Evolutionary conservation across 2,113 vertebrate species (phyloP).

Genomic region (Prunella fulvescens): DNA sequence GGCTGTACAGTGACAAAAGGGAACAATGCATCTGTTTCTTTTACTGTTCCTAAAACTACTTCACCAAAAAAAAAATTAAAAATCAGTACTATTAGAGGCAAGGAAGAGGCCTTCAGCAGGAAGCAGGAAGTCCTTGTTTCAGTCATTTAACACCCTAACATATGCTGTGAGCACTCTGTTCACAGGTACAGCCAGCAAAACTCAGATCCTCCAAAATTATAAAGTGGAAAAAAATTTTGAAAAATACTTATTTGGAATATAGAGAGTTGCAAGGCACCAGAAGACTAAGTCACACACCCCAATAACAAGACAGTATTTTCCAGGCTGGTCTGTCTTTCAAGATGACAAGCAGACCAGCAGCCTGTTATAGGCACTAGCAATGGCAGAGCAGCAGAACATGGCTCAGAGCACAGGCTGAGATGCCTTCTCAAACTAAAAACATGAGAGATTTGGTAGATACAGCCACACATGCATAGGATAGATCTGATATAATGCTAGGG

Average conservation of each 20-base stretch:
- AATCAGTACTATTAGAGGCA: background rate
- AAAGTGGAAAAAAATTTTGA: background rate
- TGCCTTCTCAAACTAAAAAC: background rate
- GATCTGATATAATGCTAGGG: background rate
- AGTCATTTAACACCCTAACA: background rate
- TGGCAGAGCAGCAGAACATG: background rate
- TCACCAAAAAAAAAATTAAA: background rate
- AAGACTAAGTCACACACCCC: background rate
- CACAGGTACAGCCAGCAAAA: background rate
- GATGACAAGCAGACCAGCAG: background rate
- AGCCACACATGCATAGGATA: background rate
- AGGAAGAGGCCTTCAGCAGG: background rate
- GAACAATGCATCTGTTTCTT: background rate
- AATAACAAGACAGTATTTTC: background rate
- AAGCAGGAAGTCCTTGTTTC: background rate
- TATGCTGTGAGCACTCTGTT: background rate
- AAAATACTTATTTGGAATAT: background rate
- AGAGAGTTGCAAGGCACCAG: background rate
- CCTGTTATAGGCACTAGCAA: fast-evolving
- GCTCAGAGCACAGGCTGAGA: background rate
- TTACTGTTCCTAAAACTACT: background rate
- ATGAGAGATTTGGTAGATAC: background rate
- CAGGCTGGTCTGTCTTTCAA: background rate
- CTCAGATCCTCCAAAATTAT: background rate
- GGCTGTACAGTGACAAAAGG: background rate